Base-by-base conservation (phyloP, 53 echinoderm and acorn worm species). In the Astropecten irregularis region DNA sequence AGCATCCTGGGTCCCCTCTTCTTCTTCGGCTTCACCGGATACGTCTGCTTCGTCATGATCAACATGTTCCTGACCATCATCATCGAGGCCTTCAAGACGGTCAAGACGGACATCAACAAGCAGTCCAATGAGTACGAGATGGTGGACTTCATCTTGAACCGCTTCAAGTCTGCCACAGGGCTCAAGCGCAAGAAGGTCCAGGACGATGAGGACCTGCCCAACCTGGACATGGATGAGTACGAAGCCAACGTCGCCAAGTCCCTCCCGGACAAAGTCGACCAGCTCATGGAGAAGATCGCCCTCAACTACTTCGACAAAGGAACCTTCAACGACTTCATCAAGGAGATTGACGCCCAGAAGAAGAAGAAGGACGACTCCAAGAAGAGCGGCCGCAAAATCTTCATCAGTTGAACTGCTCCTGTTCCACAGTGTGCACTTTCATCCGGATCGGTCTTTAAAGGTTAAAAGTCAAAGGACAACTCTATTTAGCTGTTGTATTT, bases 41-140 rank as follows among this genome's bases (percentile, higher is more conserved):
- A 84, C 61, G 91, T 96, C 81, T 89, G 91, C 39, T 96, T 96
- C 85, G 83, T 96, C 76, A 90, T 96, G 29, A 86, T 96, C 88
- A 96, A 96, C 83, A 88, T 96, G 83, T 93, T 96, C 49, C 88
- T 93, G 59, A 93, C 97, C 33, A 96, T 93, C 79, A 84, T 93
- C 83, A 93, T 89, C 49, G 97, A 91, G 42, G 87, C 93, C 22
- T 96, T 96, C 88, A 74, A 86, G 11, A 70, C 81, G 15, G 93
- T 96, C 66, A 96, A 96, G 69, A 60, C 53, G 0, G 91, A 96
- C 82, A 82, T 90, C 19, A 64, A 33, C 6, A 73, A 88, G 32
- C 91, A 91, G 73, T 87, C 97, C 57, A 96, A 96, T 58, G 97
- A 93, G 30, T 96, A 91, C 40, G 96, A 96, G 90, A 93, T 96